Evolutionary conservation across 92 coral and sea anemone genomes (phyloP).

Genomic region (Palythoa caribaeorum): DNA sequence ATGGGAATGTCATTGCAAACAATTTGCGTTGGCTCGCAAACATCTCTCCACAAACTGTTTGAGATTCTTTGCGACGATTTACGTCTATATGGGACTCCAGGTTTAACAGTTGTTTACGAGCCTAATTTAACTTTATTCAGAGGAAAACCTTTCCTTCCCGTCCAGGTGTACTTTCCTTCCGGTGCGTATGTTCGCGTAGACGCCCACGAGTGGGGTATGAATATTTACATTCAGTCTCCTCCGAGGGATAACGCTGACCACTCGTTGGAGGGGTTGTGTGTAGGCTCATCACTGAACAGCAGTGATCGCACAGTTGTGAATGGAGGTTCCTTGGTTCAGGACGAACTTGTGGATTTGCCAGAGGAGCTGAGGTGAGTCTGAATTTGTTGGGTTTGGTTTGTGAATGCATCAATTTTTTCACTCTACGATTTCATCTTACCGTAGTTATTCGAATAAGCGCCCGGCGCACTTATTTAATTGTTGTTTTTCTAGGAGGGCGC

Average conservation of each 20-base stretch:
- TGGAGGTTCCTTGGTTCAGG: constrained; percentile 53
- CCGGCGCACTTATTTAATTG: too few species aligned
- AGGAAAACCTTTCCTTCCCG: neutral
- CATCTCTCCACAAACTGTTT: too few species aligned
- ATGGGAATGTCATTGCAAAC: too few species aligned
- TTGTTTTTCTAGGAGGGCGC: too few species aligned
- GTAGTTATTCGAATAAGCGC: too few species aligned
- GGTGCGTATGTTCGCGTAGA: constrained; percentile 81
- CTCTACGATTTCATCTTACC: too few species aligned
- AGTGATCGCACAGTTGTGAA: neutral
- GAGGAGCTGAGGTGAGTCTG: constrained; percentile 48
- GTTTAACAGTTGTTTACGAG: too few species aligned
- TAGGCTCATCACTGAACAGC: neutral
- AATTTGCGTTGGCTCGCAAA: too few species aligned
- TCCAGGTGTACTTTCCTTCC: constrained; percentile 87
- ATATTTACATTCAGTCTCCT: constrained; percentile 77
- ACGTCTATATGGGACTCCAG: too few species aligned
- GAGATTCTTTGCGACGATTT: too few species aligned
- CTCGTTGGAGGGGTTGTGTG: constrained; percentile 31
- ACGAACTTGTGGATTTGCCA: constrained; percentile 20
- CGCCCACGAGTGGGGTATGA: constrained; percentile 92
- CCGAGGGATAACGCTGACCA: constrained; percentile 66
- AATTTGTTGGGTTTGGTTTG: neutral
- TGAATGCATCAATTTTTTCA: too few species aligned
- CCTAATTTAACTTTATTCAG: too few species aligned